A percentile compares a stretch with the other conserved stretches of the same genome.
Evolutionary conservation across 2,888 invertebrate species (phyloP).

Genomic region (Aquatica leii): DNA sequence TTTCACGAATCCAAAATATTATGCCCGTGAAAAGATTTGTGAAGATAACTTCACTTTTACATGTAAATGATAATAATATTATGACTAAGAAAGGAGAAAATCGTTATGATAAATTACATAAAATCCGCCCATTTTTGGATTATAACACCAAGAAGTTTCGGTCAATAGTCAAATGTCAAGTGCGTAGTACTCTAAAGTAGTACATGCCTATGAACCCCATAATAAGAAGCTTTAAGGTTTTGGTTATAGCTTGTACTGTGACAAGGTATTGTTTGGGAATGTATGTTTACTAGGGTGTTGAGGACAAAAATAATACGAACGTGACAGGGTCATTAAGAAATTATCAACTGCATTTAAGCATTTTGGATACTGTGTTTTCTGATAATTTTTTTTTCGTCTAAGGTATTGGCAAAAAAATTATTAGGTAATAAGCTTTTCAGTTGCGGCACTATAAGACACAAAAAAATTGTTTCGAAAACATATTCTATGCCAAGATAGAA

Average conservation of each 20-base stretch:
- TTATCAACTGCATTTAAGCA: neutral
- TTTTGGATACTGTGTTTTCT: neutral
- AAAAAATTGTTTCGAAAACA: conserved; percentile 2
- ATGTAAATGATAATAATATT: conserved; percentile 5
- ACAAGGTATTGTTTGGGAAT: conserved; percentile 22
- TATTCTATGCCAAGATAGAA: neutral
- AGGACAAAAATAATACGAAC: conserved; percentile 19
- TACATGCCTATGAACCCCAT: conserved; percentile 20
- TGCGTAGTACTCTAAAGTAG: conserved; percentile 24
- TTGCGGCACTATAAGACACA: conserved; percentile 11
- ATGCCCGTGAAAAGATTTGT: neutral
- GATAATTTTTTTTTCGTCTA: neutral
- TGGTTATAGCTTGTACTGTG: conserved; percentile 28
- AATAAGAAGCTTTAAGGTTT: conserved; percentile 38
- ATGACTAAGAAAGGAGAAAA: neutral
- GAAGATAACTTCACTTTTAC: neutral
- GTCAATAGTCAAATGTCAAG: conserved; percentile 16
- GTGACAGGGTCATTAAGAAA: conserved; percentile 30
- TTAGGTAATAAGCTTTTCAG: neutral
- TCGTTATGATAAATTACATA: neutral
- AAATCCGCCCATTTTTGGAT: neutral
- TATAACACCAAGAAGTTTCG: neutral
- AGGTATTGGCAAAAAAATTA: neutral
- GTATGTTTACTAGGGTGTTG: neutral
- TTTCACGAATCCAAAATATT: no score